Evolutionary conservation across 2,797 vertebrate species (phyloP).

Genomic region (Rhinoraja longicauda): DNA sequence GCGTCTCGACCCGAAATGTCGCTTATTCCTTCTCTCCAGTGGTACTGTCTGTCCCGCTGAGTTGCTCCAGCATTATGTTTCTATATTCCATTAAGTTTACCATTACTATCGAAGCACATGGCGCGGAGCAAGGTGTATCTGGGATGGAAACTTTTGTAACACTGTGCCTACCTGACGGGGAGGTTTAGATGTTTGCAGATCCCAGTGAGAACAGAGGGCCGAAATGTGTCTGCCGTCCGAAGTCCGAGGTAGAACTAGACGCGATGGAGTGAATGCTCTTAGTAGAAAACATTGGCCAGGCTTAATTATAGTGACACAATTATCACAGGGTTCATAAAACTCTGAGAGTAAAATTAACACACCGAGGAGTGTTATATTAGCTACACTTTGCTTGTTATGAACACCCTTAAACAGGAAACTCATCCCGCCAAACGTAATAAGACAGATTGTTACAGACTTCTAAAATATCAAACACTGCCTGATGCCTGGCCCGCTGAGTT

Average conservation of each 20-base stretch:
- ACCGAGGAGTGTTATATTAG: conserved; percentile 68
- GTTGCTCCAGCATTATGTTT: too few relatives aligned
- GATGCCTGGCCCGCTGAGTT: too few relatives aligned
- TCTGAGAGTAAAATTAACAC: conserved; percentile 57
- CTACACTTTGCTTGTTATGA: conserved; percentile 58
- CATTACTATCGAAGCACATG: too few relatives aligned
- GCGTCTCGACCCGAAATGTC: too few relatives aligned
- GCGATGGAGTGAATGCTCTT: conserved; percentile 60
- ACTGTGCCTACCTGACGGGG: conserved; percentile 71
- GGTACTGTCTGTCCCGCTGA: too few relatives aligned
- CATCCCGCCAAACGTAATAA: conserved; percentile 12
- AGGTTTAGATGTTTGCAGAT: conserved; percentile 60
- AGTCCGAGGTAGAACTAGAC: conserved; percentile 46
- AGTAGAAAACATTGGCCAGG: conserved; percentile 66
- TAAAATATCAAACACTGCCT: not conserved
- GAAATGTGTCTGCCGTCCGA: conserved; percentile 59
- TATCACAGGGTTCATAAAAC: conserved; percentile 51
- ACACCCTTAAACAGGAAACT: conserved; percentile 46
- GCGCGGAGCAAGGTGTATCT: too few relatives aligned
- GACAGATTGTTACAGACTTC: not conserved
- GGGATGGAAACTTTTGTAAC: conserved; percentile 67
- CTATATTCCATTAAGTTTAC: too few relatives aligned
- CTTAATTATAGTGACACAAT: conserved; percentile 56
- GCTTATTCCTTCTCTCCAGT: too few relatives aligned
- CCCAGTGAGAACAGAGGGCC: conserved; percentile 59